phyloP scores from a whole-genome alignment of 2,797 vertebrate genomes.

The Melanotaenia trifasciata region DNA sequence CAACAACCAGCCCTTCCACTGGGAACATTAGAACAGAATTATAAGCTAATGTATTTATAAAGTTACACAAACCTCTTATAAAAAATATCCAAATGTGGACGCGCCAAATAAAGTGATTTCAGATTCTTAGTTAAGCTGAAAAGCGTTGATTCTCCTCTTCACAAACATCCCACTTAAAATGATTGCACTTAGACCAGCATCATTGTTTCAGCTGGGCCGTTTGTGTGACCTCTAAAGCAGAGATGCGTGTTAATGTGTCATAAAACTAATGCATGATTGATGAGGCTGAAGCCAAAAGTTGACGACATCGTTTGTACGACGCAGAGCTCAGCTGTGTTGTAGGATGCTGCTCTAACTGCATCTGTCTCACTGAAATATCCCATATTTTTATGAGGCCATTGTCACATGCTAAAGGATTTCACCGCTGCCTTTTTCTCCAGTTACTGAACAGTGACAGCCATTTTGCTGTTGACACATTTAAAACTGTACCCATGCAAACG shows the following conservation, averaged over 20 bases:
- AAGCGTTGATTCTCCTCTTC: too few species aligned
- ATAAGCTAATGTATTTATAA: too few species aligned
- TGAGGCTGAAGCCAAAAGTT: neutral
- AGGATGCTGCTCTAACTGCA: too few species aligned
- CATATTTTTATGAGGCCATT: neutral
- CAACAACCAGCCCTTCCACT: too few species aligned
- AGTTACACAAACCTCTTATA: too few species aligned
- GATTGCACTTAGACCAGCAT: neutral
- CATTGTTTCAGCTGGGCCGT: too few species aligned
- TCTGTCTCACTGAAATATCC: neutral
- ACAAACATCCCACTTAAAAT: neutral
- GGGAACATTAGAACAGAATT: too few species aligned
- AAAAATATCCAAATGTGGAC: too few species aligned
- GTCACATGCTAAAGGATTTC: conserved; percentile 3
- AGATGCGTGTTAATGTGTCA: neutral
- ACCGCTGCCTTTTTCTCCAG: neutral
- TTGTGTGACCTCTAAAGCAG: neutral
- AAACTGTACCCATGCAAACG: conserved; percentile 47
- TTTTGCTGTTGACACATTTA: conserved; percentile 16
- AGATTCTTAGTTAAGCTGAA: too few species aligned
- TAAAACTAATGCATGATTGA: neutral
- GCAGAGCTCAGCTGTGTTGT: neutral
- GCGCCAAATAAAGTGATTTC: too few species aligned
- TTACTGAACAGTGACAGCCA: neutral
- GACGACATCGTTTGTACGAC: neutral